A percentile compares a stretch with the other conserved stretches of the same genome.
phyloP scores from a whole-genome alignment of 2,797 vertebrate genomes.

The Dicrostonyx torquatus region DNA sequence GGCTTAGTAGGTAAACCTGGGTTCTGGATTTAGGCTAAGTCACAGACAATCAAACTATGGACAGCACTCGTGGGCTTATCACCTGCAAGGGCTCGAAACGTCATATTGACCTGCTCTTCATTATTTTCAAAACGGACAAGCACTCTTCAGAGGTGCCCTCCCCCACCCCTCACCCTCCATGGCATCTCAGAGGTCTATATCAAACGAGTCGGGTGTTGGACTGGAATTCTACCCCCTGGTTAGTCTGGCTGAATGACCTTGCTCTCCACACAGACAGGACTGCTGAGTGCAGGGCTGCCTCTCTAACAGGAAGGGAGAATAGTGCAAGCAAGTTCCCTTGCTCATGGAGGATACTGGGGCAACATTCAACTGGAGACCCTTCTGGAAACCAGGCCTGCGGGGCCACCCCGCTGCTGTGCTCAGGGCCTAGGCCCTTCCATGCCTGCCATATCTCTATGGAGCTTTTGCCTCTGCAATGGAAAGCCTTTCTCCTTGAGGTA shows the following conservation, averaged over 20 bases:
- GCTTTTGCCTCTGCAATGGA: background rate
- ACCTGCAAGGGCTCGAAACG: background rate
- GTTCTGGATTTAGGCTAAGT: background rate
- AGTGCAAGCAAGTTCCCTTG: too few species aligned
- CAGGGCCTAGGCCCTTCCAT: too few species aligned
- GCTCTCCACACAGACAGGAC: fast-evolving
- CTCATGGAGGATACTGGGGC: background rate
- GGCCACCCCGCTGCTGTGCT: background rate
- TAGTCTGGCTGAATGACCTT: background rate
- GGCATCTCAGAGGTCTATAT: background rate
- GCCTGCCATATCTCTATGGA: background rate
- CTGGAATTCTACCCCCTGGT: background rate
- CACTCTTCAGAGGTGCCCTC: background rate
- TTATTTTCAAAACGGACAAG: background rate
- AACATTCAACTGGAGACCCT: background rate
- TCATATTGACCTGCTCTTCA: background rate
- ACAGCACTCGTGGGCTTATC: background rate
- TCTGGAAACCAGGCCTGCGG: conserved; percentile 10
- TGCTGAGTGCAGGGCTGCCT: background rate
- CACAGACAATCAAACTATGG: background rate
- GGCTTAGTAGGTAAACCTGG: background rate
- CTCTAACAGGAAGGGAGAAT: background rate
- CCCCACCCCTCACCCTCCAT: fast-evolving
- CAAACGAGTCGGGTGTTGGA: background rate
- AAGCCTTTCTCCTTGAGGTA: background rate